Evolutionary conservation across 2,797 vertebrate species (phyloP).

Genomic region (Gymnoscopelus braueri): DNA sequence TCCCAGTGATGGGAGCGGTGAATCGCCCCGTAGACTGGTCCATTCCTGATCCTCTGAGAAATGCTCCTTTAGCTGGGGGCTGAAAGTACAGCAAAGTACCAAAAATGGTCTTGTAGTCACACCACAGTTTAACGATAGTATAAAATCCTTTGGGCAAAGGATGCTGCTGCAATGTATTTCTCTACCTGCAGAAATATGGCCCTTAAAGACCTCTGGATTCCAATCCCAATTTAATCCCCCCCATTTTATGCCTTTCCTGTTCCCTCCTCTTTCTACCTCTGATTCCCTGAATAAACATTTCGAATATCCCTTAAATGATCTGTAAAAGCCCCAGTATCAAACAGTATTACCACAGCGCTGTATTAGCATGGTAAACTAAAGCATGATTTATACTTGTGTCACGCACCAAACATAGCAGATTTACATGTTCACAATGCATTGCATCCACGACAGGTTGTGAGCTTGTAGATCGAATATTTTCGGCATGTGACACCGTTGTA

Average conservation of each 20-base stretch:
- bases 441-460: no score
- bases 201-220: neutral
- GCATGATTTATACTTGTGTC: no score
- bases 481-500: no score
- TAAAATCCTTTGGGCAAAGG: no score
- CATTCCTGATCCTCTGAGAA: conserved; percentile 91
- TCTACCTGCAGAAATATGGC: no score
- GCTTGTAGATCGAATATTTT: no score
- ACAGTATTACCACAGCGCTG: conserved; percentile 22
- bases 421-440: no score
- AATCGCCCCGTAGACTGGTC: conserved; percentile 91
- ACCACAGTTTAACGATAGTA: no score
- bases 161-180: no score
- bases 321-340: conserved; percentile 18
- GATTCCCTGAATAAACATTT: conserved; percentile 25
- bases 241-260: neutral
- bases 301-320: neutral
- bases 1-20: conserved; percentile 90
- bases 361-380: conserved; percentile 46
- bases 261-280: conserved; percentile 14
- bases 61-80: conserved; percentile 93
- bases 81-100: conserved; percentile 56
- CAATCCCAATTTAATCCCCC: conserved; percentile 3
- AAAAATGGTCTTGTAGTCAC: no score
- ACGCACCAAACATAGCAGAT: no score